Percentiles rank a stretch among this genome's conserved stretches.
phyloP scores from a whole-genome alignment of 2,888 invertebrate genomes.

The Tillus elongatus region DNA sequence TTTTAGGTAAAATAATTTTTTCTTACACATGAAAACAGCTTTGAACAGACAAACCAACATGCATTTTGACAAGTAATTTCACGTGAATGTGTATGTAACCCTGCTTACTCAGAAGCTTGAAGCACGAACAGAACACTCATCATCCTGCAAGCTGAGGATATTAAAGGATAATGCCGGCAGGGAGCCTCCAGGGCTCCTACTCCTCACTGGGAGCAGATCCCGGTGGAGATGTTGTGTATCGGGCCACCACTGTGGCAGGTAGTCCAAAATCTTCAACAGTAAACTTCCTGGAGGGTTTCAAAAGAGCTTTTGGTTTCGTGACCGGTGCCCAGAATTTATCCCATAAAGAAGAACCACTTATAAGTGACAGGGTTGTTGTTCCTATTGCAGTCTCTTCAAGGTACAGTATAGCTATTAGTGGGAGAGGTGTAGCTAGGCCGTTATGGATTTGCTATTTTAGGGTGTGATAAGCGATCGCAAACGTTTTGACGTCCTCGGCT shows the following conservation, averaged over 20 bases:
- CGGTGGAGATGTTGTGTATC: slow-evolving; percentile 53
- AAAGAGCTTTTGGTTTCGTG: slow-evolving; percentile 48
- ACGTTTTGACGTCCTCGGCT: too few relatives aligned
- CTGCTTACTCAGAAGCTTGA: too few relatives aligned
- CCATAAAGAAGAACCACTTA: slow-evolving; percentile 25
- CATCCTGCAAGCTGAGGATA: too few relatives aligned
- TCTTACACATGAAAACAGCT: too few relatives aligned
- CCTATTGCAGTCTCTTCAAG: slow-evolving; percentile 31
- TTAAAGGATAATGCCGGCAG: slow-evolving; percentile 57
- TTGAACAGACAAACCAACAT: too few relatives aligned
- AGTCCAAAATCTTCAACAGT: slow-evolving; percentile 24
- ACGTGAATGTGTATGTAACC: too few relatives aligned
- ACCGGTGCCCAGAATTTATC: slow-evolving; percentile 16
- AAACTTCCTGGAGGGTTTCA: slow-evolving; percentile 51
- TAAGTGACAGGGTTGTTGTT: slow-evolving; percentile 22
- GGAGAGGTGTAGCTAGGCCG: too few relatives aligned
- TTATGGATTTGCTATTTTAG: too few relatives aligned
- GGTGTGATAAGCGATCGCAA: too few relatives aligned
- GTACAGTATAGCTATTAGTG: slow-evolving; percentile 30
- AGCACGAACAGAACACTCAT: too few relatives aligned
- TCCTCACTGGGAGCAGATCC: slow-evolving; percentile 42
- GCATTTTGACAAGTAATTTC: too few relatives aligned
- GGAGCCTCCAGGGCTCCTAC: slow-evolving; percentile 55
- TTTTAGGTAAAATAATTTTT: too few relatives aligned
- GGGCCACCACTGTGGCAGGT: slow-evolving; percentile 47